Evolutionary conservation across 2,797 vertebrate species (phyloP).

Genomic region (Babyrousa celebensis): DNA sequence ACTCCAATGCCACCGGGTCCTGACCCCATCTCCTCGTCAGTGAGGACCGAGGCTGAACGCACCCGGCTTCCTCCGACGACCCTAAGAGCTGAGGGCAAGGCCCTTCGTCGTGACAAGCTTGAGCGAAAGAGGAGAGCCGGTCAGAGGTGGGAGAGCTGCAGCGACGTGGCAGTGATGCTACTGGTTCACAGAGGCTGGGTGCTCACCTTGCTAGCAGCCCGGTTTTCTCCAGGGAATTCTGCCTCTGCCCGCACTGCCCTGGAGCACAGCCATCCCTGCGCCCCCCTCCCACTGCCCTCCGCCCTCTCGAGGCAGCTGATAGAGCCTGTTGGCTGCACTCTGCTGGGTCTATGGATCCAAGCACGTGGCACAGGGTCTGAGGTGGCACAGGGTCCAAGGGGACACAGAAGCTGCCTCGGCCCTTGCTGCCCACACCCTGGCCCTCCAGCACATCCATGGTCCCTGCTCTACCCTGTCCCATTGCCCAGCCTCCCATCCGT

Average conservation of each 20-base stretch:
- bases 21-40: not conserved
- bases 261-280: not conserved
- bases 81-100: not conserved
- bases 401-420: accelerated
- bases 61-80: not conserved
- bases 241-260: not conserved
- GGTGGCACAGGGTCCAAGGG: too few relatives aligned
- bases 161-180: not conserved
- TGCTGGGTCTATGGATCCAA: not conserved
- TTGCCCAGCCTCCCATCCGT: accelerated
- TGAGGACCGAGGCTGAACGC: too few relatives aligned
- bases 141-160: not conserved
- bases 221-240: not conserved
- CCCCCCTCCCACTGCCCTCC: not conserved
- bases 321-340: not conserved
- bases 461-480: not conserved
- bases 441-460: not conserved
- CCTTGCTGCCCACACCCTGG: not conserved
- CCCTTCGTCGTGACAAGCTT: accelerated
- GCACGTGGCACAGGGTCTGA: not conserved
- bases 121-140: not conserved
- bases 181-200: not conserved
- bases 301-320: not conserved
- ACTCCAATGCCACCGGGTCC: not conserved
- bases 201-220: not conserved